Percentiles rank a stretch among this genome's conserved stretches.
These are phyloP conservation scores for Tyria jacobaeae DNA, from an alignment of 2,888 invertebrate species.

Conservation along the genomic window DNA sequence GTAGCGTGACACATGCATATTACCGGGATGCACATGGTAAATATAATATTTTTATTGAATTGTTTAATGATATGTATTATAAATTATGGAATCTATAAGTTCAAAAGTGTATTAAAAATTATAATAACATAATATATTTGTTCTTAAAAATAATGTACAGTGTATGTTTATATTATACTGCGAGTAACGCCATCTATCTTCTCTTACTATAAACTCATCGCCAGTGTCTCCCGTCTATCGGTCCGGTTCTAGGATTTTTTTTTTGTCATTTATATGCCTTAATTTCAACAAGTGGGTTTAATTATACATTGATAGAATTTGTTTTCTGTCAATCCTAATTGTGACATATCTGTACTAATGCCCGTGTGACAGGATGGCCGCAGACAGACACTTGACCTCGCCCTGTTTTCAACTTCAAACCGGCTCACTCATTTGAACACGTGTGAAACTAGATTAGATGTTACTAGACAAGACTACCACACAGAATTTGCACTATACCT, in stretches of 20 bases:
- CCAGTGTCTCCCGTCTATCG: no score
- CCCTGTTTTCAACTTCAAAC: conserved; percentile 62
- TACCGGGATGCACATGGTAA: conserved; percentile 97
- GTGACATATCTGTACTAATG: no score
- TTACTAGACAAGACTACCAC: conserved; percentile 37
- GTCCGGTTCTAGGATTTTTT: no score
- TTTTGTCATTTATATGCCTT: not conserved
- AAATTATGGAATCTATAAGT: not conserved
- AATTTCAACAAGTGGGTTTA: no score
- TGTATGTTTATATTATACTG: conserved; percentile 9
- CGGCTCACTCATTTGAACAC: conserved; percentile 57
- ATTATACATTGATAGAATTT: no score
- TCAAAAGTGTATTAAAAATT: not conserved
- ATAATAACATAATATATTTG: not conserved
- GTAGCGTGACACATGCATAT: conserved; percentile 97
- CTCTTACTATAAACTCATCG: not conserved
- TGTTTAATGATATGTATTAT: not conserved
- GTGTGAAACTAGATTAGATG: conserved; percentile 56
- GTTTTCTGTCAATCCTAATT: no score
- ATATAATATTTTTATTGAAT: not conserved
- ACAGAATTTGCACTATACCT: no score
- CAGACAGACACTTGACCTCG: conserved; percentile 50
- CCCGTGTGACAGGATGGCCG: conserved; percentile 19
- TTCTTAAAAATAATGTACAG: not conserved
- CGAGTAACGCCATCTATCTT: conserved; percentile 55